phyloP scores from a whole-genome alignment of 1,140 invertebrate species.

The Bombus consobrinus region DNA sequence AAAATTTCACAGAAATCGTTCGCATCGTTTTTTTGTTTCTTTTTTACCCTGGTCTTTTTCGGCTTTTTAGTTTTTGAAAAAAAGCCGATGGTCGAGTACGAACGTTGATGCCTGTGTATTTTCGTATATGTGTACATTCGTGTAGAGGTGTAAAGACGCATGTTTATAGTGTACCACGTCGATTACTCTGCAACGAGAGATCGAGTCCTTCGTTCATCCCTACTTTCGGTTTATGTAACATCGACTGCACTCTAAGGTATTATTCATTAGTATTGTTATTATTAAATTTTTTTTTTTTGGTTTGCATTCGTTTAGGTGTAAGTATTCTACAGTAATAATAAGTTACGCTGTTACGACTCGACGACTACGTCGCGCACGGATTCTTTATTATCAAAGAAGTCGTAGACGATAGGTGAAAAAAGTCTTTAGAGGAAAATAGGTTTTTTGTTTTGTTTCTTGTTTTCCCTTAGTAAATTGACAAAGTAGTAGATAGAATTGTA shows the following conservation, averaged over 20 bases:
- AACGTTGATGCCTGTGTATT: conserved; percentile 22
- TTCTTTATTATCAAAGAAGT: conserved; percentile 62
- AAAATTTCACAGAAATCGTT: conserved; percentile 13
- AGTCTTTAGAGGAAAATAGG: conserved; percentile 79
- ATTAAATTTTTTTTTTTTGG: conserved; percentile 26
- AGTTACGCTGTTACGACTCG: conserved; percentile 55
- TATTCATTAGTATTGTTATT: conserved; percentile 27
- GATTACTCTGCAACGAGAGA: conserved; percentile 3
- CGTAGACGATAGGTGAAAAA: conserved; percentile 75
- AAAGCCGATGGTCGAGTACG: conserved; percentile 28
- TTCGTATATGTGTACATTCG: background rate
- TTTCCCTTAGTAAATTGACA: conserved; percentile 76
- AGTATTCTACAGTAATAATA: conserved; percentile 58
- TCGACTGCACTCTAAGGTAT: conserved; percentile 62
- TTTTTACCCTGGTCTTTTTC: conserved; percentile 50
- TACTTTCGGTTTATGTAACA: conserved; percentile 62
- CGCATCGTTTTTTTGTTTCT: background rate
- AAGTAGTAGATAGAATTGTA: conserved; percentile 74
- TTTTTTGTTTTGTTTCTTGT: conserved; percentile 49
- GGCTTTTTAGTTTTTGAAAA: background rate
- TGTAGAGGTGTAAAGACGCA: background rate
- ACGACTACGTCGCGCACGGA: conserved; percentile 56
- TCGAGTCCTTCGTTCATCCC: background rate
- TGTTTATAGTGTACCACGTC: background rate
- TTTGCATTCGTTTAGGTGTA: conserved; percentile 41